Conservation (phyloP, 2,113 vertebrate genomes). For the Pterocles orientalis region DNA sequence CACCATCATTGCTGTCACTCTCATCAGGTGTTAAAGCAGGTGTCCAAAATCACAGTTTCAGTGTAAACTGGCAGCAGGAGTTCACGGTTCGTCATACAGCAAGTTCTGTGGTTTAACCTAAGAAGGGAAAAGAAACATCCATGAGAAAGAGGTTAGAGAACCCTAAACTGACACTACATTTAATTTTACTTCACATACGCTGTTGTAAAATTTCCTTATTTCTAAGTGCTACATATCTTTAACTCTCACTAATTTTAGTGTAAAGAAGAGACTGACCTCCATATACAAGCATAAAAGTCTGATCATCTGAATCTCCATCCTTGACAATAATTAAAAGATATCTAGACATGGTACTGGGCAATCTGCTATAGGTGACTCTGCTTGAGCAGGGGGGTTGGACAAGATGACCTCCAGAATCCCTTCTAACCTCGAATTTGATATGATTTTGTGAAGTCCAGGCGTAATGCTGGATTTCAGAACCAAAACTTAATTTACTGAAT, state of each 20-base stretch:
- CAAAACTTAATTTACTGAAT: background rate
- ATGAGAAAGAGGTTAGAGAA: background rate
- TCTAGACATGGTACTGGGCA: background rate
- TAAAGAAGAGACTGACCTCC: background rate
- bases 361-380: background rate
- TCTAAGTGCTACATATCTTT: background rate
- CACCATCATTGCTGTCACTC: background rate
- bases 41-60: background rate
- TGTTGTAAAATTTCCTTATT: background rate
- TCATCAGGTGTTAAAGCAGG: background rate
- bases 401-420: background rate
- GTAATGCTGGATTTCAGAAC: background rate
- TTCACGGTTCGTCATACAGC: background rate
- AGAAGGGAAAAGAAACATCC: background rate
- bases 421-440: fast-evolving
- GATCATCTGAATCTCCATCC: fast-evolving
- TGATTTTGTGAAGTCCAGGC: background rate
- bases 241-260: background rate
- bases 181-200: background rate
- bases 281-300: fast-evolving
- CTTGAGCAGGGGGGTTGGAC: background rate
- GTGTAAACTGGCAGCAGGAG: background rate
- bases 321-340: background rate
- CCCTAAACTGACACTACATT: fast-evolving
- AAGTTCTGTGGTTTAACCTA: background rate